Evolutionary conservation across 2,113 vertebrate species (phyloP).

Genomic region (Ornithorhynchus anatinus): DNA sequence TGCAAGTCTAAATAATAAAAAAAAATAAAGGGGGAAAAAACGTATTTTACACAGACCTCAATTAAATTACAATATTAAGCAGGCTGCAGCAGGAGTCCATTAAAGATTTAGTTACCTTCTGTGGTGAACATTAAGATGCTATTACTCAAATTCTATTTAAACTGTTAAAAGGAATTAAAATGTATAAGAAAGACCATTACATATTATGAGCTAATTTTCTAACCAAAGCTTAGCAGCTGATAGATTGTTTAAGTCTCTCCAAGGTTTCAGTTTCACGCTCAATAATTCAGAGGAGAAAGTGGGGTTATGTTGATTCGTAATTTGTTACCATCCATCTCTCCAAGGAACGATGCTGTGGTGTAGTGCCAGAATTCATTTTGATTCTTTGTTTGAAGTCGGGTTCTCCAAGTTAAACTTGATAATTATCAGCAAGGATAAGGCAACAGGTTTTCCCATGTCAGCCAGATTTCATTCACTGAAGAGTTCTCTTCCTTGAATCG

Average conservation of each 20-base stretch:
- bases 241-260: conserved; percentile 57
- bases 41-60: conserved; percentile 35
- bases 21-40: background rate
- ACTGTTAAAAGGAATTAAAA: conserved; percentile 67
- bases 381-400: conserved; percentile 1
- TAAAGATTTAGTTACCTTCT: conserved; percentile 72
- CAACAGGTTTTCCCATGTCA: background rate
- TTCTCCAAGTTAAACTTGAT: background rate
- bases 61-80: conserved; percentile 61
- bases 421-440: background rate
- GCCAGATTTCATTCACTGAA: background rate
- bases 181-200: conserved; percentile 58
- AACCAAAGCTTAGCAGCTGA: conserved; percentile 53
- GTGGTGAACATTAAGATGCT: conserved; percentile 63
- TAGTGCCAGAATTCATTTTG: conserved; percentile 8
- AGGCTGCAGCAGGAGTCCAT: conserved; percentile 42
- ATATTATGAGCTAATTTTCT: conserved; percentile 57
- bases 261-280: conserved; percentile 54
- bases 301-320: conserved; percentile 56
- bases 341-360: background rate
- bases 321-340: conserved; percentile 34
- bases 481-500: background rate
- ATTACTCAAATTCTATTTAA: conserved; percentile 70
- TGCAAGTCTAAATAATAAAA: conserved; percentile 41
- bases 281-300: conserved; percentile 56